Base-by-base conservation (phyloP, 2,113 vertebrate genomes). In the Theristicus caerulescens region DNA sequence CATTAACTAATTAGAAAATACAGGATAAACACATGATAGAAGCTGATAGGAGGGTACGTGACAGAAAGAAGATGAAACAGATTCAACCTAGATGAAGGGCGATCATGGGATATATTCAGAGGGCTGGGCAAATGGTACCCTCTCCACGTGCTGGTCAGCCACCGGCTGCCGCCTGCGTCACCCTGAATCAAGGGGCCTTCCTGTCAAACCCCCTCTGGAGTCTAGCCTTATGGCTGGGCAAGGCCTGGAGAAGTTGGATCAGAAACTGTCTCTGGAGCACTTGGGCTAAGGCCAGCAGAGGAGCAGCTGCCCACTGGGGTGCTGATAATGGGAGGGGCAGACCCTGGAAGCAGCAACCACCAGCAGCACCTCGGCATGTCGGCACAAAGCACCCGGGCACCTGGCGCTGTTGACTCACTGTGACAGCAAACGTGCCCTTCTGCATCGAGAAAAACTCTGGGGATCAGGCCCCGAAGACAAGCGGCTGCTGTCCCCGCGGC, bases 1-100 rank as follows among this genome's bases (percentile, higher is more conserved):
- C 29, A 88, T 92, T 64, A 94, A 26, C 65, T 79, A 26, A 34
- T 79, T 32, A 55, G 58, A 80, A 71, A 96, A 85, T 55, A n/a
- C 20, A 26, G 55, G 66, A 67, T 87, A 55, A 90, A 69, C 47
- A 61, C 21, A 7, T 34, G 74, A 82, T 29, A 67, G 61, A 82
- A 76, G 40, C 40, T 58, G 79, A 25, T 44, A 86, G 62, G 79
- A 83, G 54, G 32, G 11, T n/a, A 55, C 2, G 10, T 77, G 86
- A 73, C 54, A 80, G 67, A 69, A 74, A 66, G 93, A 49, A 80
- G 76, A 73, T 73, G 77, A 59, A 91, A 32, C 58, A 77, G 74
- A 51, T 79, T 58, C 46, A 71, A 6, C 51, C 34, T 24, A 16
- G 36, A 26, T n/a, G 73, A 74, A 84, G 69, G 42, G 15, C 11